Percentiles rank a stretch among this genome's conserved stretches.
phyloP scores from a whole-genome alignment of 2,888 invertebrate genomes.

The Trissolcus japonicus region DNA sequence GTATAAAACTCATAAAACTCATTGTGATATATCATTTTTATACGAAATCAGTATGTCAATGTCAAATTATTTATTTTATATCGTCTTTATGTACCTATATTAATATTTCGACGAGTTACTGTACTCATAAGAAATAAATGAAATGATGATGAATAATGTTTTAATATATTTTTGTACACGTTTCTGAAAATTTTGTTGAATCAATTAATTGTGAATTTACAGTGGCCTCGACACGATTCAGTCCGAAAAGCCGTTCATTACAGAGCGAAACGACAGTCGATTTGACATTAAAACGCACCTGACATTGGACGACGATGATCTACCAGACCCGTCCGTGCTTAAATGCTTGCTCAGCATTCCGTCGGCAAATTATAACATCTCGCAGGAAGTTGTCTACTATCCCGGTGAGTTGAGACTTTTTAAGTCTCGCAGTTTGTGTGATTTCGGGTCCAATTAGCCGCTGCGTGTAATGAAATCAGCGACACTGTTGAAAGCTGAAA shows the following conservation, averaged over 20 bases:
- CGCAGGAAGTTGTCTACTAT: constrained; percentile 69
- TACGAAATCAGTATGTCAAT: no score
- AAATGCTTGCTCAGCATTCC: constrained; percentile 72
- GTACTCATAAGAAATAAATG: no score
- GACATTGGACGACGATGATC: constrained; percentile 66
- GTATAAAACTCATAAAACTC: no score
- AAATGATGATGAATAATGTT: no score
- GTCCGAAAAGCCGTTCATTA: constrained; percentile 63
- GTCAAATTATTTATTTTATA: no score
- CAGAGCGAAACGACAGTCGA: constrained; percentile 63
- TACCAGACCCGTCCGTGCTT: constrained; percentile 66
- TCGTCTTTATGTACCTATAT: no score
- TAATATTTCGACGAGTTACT: no score
- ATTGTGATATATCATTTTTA: no score
- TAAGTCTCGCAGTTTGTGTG: no score
- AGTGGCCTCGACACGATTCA: constrained; percentile 63
- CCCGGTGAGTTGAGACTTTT: constrained; percentile 66
- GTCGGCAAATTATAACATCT: constrained; percentile 68
- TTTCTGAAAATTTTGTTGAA: neutral
- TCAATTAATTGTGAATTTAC: constrained; percentile 17
- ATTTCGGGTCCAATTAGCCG: neutral
- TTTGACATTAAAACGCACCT: constrained; percentile 70
- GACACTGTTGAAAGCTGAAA: no score
- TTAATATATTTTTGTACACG: neutral
- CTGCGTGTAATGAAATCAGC: neutral